These are phyloP conservation scores for Halichoerus grypus DNA, from an alignment of 2,113 vertebrate genomes.

Conservation along the genomic window DNA sequence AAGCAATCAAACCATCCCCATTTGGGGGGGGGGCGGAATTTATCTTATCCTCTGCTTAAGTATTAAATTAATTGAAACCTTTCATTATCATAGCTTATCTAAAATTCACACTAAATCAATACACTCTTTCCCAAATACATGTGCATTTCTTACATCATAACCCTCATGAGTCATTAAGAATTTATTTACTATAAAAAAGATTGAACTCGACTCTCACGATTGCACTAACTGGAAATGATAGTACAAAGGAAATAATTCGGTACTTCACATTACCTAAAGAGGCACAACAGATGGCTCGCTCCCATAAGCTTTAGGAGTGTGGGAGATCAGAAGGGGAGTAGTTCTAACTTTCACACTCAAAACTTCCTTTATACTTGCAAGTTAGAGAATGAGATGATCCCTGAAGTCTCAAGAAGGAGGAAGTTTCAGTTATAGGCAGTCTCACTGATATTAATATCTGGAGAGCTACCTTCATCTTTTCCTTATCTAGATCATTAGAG, in stretches of 20 bases:
- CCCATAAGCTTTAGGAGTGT: background rate
- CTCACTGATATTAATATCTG: background rate
- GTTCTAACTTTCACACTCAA: background rate
- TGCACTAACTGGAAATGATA: background rate
- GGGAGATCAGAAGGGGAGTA: background rate
- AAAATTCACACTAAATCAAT: conserved; percentile 49
- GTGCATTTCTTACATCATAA: conserved; percentile 2
- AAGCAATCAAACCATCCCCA: conserved; percentile 14
- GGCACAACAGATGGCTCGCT: background rate
- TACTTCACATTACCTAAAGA: background rate
- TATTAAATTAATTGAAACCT: background rate
- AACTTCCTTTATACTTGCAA: background rate
- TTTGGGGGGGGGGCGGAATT: background rate
- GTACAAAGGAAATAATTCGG: conserved; percentile 10
- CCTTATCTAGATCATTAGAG: background rate
- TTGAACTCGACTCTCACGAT: background rate
- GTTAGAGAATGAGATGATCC: background rate
- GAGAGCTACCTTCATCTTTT: background rate
- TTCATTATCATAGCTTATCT: conserved; percentile 28
- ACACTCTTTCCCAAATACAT: conserved; percentile 48
- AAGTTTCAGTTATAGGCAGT: background rate
- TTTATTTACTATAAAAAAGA: conserved; percentile 26
- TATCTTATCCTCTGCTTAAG: background rate
- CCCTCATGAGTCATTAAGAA: conserved; percentile 19
- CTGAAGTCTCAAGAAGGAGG: background rate